Base-by-base conservation (phyloP, 2,888 invertebrate species). In the Tachystola acroxantha region DNA sequence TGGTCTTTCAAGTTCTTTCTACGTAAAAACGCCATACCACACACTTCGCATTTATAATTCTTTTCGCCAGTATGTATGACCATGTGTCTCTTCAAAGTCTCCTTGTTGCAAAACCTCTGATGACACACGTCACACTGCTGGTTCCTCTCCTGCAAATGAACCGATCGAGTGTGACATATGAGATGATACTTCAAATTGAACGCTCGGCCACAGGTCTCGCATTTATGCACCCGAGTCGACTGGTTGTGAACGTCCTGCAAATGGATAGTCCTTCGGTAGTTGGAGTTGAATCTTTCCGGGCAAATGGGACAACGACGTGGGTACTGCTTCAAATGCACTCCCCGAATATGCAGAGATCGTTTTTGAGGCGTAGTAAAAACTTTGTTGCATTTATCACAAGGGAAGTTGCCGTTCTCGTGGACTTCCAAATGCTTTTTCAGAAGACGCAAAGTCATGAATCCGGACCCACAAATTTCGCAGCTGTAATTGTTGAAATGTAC, bases 1-100 rank as follows among this genome's bases (percentile, higher is more conserved):
- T 87, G 87, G 32, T 84, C 81, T 40, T 77, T 80, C 40, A 87
- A 61, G 47, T 86, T 85, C 46, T 85, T 85, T 25, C 85, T 61
- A 10, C 87, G 67, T 46, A 84, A 56, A 32, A 86, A 87, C 1
- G 84, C 84, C 73, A 88, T 84, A 0, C 86, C 78, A 36, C 89
- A 89, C 1, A 87, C 68, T 32, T 87, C 80, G 36, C 89, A 89
- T 42, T 88, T 85, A 38, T 88, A 85, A 35, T 89, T 89, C 52
- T 88, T 89, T 31, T 86, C 87, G 0, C 87, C 88, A 0, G 88
- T 88, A 43, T 89, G 89, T 26, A 88, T 88, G 3, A 88, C 82
- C 86, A 88, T 87, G 40, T 89, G 89, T 1, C 88, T 64, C 39
- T 88, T 89, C 46, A 89, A 56, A 6, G 88, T 88, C 38, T 88